Percentiles rank a stretch among this genome's conserved stretches.
Conservation (phyloP, 2,797 vertebrate genomes). For the Scleropages formosus region DNA sequence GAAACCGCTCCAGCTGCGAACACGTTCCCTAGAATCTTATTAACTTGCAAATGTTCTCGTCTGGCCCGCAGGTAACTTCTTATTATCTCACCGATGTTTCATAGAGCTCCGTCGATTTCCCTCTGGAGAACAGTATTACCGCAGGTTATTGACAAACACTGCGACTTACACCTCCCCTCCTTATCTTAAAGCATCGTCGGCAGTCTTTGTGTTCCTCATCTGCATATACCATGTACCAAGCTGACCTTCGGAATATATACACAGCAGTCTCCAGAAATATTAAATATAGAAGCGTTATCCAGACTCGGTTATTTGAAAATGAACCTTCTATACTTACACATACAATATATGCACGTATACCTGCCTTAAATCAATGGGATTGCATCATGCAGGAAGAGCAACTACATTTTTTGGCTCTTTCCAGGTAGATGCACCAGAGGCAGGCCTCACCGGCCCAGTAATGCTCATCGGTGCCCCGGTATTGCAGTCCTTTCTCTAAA, state of each 20-base stretch:
- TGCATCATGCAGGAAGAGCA: no score
- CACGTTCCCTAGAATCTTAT: conserved; percentile 46
- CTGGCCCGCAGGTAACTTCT: conserved; percentile 41
- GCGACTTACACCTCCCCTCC: not conserved
- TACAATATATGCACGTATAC: no score
- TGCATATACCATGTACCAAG: not conserved
- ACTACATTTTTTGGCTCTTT: no score
- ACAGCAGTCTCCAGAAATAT: no score
- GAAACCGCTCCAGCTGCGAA: conserved; percentile 41
- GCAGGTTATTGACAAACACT: conserved; percentile 10
- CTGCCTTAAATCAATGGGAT: no score
- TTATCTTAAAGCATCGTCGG: not conserved
- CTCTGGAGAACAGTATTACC: not conserved
- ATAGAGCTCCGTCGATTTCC: conserved; percentile 30
- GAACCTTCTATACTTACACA: no score
- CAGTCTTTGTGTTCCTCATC: not conserved
- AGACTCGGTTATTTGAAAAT: no score
- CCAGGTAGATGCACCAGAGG: no score
- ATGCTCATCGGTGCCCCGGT: no score
- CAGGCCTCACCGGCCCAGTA: no score
- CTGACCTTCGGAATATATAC: not conserved
- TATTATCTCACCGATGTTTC: conserved; percentile 53
- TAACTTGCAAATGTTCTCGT: conserved; percentile 47
- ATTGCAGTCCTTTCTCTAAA: no score
- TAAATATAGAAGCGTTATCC: no score